phyloP scores from a whole-genome alignment of 2,797 vertebrate genomes.

The Amniataba percoides region DNA sequence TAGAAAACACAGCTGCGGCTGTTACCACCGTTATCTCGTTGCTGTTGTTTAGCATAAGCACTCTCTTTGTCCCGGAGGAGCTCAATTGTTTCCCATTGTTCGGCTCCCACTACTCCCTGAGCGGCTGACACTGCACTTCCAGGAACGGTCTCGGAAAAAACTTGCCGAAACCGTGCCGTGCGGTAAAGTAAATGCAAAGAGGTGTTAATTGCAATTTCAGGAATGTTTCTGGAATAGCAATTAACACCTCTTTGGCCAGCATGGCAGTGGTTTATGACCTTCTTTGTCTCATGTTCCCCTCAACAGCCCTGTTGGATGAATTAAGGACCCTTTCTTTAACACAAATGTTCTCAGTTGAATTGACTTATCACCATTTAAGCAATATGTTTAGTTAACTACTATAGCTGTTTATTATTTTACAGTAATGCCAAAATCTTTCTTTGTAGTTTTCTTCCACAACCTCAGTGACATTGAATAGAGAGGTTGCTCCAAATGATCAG shows the following conservation, averaged over 20 bases:
- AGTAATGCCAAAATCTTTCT: constrained; percentile 1
- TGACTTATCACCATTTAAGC: background rate
- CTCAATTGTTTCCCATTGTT: constrained; percentile 61
- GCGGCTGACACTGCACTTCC: constrained; percentile 48
- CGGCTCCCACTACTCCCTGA: constrained; percentile 34
- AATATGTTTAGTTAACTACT: too few species aligned
- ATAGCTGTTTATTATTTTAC: background rate
- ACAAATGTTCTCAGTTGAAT: background rate
- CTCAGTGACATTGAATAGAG: background rate
- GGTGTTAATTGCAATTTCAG: constrained; percentile 34
- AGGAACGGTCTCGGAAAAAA: constrained; percentile 17
- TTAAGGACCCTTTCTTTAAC: background rate
- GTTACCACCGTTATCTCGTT: constrained; percentile 31
- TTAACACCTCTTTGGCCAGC: background rate
- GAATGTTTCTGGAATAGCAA: background rate
- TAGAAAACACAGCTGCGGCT: constrained; percentile 30
- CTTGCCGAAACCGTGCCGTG: background rate
- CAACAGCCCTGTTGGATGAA: background rate
- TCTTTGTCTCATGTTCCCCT: background rate
- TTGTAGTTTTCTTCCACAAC: background rate
- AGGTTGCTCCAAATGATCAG: background rate
- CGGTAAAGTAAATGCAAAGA: constrained; percentile 19
- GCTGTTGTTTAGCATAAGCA: constrained; percentile 37
- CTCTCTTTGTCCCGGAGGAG: constrained; percentile 57
- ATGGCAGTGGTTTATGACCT: background rate